phyloP scores from a whole-genome alignment of 2,888 invertebrate genomes.

The Lithophane socia region DNA sequence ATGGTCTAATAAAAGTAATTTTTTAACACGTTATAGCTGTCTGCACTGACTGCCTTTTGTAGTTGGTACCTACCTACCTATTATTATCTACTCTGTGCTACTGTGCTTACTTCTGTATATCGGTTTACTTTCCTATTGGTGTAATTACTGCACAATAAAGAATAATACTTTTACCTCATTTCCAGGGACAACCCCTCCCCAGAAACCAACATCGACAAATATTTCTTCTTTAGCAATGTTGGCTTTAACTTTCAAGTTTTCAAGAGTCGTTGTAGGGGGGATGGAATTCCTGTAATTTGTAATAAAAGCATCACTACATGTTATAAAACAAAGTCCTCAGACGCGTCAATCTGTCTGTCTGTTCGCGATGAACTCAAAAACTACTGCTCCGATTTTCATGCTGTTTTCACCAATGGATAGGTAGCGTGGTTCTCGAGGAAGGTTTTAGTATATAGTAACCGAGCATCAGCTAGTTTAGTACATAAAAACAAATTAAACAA shows the following conservation, averaged over 20 bases:
- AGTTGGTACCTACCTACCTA: neutral
- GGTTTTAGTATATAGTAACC: no score
- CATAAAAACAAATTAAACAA: no score
- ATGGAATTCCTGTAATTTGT: conserved; percentile 90
- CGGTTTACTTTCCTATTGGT: neutral
- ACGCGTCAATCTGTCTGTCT: no score
- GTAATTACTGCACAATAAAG: neutral
- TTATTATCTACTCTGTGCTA: neutral
- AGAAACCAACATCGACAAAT: conserved; percentile 93
- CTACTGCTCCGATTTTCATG: no score
- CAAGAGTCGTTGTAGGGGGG: conserved; percentile 92
- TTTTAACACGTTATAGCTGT: no score
- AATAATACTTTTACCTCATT: conserved; percentile 86
- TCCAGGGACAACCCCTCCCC: conserved; percentile 93
- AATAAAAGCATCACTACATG: neutral
- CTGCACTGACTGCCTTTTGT: neutral
- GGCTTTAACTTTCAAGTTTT: conserved; percentile 91
- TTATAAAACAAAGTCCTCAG: neutral
- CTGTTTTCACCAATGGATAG: no score
- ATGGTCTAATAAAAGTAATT: no score
- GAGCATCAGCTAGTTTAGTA: no score
- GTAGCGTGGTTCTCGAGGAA: no score
- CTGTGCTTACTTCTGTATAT: no score
- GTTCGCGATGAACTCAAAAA: no score
- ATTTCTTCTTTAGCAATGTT: conserved; percentile 90